Evolutionary conservation across 2,888 invertebrate species (phyloP), one percentile per base, ranked within the genome.

Genomic region (Dicranocentrus wangi): DNA sequence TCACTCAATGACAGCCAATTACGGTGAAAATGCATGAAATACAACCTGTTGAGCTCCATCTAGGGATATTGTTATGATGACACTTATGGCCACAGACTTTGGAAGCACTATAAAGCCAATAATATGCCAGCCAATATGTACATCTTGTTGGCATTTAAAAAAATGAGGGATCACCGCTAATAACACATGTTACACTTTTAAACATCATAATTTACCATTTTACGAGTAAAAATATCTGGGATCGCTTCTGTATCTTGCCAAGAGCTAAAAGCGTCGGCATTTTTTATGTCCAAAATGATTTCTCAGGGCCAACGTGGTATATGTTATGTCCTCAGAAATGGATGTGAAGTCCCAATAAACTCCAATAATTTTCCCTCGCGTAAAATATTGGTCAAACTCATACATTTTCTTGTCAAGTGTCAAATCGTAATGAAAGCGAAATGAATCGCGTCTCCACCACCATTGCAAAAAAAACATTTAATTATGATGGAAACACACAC

Each of bases 11-110:
- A 39, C 28, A 43, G 53, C 70, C 55, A 70, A 70, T 70, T 70
- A 70, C 70, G 68, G 68, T 23, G 42, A 68, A 68, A 68, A 68
- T 68, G 23, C 51, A 68, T 51, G 68, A 68, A 28, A 51, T 55
- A 70, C 55, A 53, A 70, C n/a, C 39, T 70, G 70, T 70, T 55
- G 13, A 17, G 13, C 8, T 55, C 70, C 70, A 70, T 70, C 17
- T 70, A 27, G 21, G 70, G 70, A 55, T 15, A 39, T 25, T 25
- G 23, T 53, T 28, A 32, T 70, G 55, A 70, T 70, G 70, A 32
- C 70, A 70, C 39, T 55, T 32, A 61, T 61, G 17, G 28, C n/a
- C 5, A 10, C 7, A 10, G 17, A 17, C 3, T 51, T 8, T 51
- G 39, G 39, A 39, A 39, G 39, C 13, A 39, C 39, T 7, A 8